These are phyloP conservation scores for Streblospio benedicti DNA, from an alignment of 1,140 invertebrate species.

Conservation along the genomic window DNA sequence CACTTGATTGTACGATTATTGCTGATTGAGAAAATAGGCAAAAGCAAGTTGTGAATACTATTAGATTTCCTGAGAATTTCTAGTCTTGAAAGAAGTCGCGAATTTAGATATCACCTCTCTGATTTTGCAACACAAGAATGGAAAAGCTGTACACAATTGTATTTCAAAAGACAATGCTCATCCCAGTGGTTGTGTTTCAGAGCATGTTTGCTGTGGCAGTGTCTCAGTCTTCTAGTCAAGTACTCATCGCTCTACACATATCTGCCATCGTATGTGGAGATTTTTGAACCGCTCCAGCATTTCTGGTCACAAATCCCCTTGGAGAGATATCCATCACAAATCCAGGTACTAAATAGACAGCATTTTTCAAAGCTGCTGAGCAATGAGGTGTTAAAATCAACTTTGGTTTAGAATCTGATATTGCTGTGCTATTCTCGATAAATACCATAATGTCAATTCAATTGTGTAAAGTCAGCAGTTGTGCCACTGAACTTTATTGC, in stretches of 20 bases:
- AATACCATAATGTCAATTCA: not conserved
- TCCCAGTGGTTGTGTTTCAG: slow-evolving; percentile 15
- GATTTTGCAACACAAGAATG: not conserved
- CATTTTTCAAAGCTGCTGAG: too few relatives aligned
- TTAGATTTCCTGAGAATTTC: not conserved
- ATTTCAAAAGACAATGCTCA: not conserved
- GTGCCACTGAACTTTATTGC: not conserved
- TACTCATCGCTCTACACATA: slow-evolving; percentile 35
- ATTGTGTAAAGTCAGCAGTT: not conserved
- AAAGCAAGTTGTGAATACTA: not conserved
- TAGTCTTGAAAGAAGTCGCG: not conserved
- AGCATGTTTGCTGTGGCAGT: slow-evolving; percentile 23
- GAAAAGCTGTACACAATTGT: not conserved
- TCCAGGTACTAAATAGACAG: too few relatives aligned
- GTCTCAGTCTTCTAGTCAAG: slow-evolving; percentile 25
- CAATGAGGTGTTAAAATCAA: not conserved
- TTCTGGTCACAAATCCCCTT: slow-evolving; percentile 27
- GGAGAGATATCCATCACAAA: slow-evolving; percentile 55
- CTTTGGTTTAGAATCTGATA: slow-evolving; percentile 37
- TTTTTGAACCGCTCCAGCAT: slow-evolving; percentile 33
- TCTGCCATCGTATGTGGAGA: slow-evolving; percentile 33
- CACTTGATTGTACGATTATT: too few relatives aligned
- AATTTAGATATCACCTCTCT: not conserved
- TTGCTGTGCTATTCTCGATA: not conserved
- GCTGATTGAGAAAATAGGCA: too few relatives aligned